These are phyloP conservation scores for Brachirus orientalis DNA, from an alignment of 2,113 vertebrate genomes.

Conservation along the genomic window DNA sequence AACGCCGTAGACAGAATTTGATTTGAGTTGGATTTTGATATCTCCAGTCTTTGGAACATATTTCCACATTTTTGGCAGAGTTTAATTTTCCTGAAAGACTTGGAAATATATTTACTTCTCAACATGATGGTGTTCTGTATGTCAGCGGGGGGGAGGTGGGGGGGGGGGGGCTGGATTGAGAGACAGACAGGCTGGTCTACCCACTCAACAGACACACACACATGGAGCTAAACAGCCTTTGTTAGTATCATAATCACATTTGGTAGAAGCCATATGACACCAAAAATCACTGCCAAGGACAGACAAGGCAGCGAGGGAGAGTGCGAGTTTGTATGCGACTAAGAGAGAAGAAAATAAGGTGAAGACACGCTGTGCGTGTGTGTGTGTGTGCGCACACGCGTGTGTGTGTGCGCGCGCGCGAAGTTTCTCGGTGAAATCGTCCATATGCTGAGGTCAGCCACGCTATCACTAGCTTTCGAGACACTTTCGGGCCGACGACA, in stretches of 20 bases:
- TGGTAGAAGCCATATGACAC: conserved; percentile 66
- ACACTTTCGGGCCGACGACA: conserved; percentile 41
- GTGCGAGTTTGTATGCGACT: conserved; percentile 49
- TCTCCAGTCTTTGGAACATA: not conserved
- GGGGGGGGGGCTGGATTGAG: not conserved
- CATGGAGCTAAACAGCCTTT: conserved; percentile 42
- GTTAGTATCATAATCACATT: conserved; percentile 69
- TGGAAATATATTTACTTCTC: conserved; percentile 2
- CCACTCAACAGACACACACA: conserved; percentile 59
- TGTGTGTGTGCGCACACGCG: conserved; percentile 4
- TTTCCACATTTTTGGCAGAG: not conserved
- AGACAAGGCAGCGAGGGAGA: conserved; percentile 54
- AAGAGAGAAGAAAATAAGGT: conserved; percentile 52
- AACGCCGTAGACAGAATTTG: too few species aligned
- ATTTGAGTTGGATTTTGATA: not conserved
- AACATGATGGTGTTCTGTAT: not conserved
- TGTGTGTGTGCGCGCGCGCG: conserved; percentile 28
- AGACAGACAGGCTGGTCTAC: conserved; percentile 52
- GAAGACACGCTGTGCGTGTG: conserved; percentile 37
- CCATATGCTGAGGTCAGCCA: conserved; percentile 74
- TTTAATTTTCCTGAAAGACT: not conserved
- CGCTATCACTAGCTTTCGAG: conserved; percentile 66
- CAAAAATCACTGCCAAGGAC: conserved; percentile 54
- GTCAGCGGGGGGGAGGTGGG: not conserved
- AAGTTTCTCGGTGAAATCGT: conserved; percentile 63